Evolutionary conservation across 1,140 invertebrate species (phyloP).

Genomic region (Lepidurus couesii): DNA sequence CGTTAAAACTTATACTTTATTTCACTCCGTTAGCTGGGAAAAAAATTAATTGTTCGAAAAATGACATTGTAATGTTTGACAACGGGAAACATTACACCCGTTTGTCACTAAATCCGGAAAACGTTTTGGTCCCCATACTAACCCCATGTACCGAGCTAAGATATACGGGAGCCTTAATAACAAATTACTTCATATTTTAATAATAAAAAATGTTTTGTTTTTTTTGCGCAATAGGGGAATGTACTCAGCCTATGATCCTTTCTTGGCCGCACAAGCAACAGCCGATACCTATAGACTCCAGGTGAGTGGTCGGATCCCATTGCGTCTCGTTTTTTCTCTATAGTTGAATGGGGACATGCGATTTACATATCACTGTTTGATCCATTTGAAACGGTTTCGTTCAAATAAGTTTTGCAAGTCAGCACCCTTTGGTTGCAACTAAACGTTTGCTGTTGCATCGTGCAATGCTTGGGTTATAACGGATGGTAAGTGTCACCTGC

Average conservation of each 20-base stretch:
- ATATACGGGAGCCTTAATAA: too few species aligned
- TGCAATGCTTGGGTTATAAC: not conserved
- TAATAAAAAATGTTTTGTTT: not conserved
- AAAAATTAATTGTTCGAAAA: too few species aligned
- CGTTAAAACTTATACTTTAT: too few species aligned
- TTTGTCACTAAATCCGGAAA: too few species aligned
- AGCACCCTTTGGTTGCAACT: constrained; percentile 11
- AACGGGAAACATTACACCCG: too few species aligned
- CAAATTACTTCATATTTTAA: not conserved
- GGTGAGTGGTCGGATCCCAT: constrained; percentile 52
- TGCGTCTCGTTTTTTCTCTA: not conserved
- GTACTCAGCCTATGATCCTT: constrained; percentile 70
- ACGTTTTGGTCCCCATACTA: too few species aligned
- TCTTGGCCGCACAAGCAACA: constrained; percentile 77
- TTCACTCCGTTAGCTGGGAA: too few species aligned
- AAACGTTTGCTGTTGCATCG: constrained; percentile 26
- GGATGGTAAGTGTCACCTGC: not conserved
- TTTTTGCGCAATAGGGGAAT: not conserved
- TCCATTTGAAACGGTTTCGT: constrained; percentile 22
- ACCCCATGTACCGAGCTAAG: too few species aligned
- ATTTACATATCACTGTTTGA: constrained; percentile 5
- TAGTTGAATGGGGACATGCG: not conserved
- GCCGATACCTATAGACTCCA: constrained; percentile 76
- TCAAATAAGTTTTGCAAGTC: constrained; percentile 27
- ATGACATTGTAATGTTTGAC: too few species aligned